Evolutionary conservation across 2,888 invertebrate genomes (phyloP), one percentile per base, ranked within the genome.

Genomic region (Orthosia incerta): DNA sequence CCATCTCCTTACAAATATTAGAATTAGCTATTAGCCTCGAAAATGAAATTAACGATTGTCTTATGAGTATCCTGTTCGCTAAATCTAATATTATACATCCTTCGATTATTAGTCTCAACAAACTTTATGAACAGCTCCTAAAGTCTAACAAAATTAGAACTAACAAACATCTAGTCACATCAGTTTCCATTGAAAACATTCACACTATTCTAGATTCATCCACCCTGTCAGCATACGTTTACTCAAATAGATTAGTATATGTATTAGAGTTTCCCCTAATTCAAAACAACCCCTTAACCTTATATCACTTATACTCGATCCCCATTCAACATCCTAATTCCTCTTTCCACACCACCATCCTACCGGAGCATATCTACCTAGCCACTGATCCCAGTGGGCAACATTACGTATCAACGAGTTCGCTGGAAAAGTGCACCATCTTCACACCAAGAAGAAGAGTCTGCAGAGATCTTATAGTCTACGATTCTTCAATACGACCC

Each of bases 121-220:
- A n/a, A n/a, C n/a, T n/a, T n/a, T n/a, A n/a, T n/a, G n/a, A n/a
- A n/a, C n/a, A n/a, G n/a, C n/a, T n/a, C n/a, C n/a, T n/a, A n/a
- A n/a, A n/a, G n/a, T n/a, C n/a, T n/a, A n/a, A n/a, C n/a, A n/a
- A n/a, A n/a, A n/a, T n/a, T n/a, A n/a, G n/a, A n/a, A n/a, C n/a
- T n/a, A n/a, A n/a, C n/a, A n/a, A n/a, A n/a, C n/a, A n/a, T n/a
- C n/a, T n/a, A n/a, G n/a, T n/a, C n/a, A n/a, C n/a, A n/a, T n/a
- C n/a, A n/a, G n/a, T n/a, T n/a, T n/a, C n/a, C n/a, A n/a, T n/a
- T n/a, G n/a, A n/a, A n/a, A n/a, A n/a, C n/a, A n/a, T n/a, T n/a
- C 48, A 87, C 16, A n/a, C 77, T 50, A 61, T 88, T 84, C 23
- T 85, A 7, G 31, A 31, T 31, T 31, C 26, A 26, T 26, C 26